Evolutionary conservation across 2,113 vertebrate species (phyloP).

Genomic region (Planiliza haematocheilus): DNA sequence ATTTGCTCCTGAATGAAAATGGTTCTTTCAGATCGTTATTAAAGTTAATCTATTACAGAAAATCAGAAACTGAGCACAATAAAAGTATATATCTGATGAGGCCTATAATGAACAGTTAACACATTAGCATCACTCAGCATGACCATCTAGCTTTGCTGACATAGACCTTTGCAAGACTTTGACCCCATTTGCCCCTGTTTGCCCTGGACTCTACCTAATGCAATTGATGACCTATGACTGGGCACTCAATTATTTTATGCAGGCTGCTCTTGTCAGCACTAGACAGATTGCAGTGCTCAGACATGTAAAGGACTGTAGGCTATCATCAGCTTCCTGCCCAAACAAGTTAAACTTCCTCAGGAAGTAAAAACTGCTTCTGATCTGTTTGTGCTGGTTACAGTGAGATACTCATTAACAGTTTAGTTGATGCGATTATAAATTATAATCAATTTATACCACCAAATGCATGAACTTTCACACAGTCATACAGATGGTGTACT

Average conservation of each 20-base stretch:
- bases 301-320: background rate
- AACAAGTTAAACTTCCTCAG: conserved; percentile 19
- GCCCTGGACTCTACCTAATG: too few relatives aligned
- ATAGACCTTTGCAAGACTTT: too few relatives aligned
- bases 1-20: background rate
- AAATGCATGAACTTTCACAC: too few relatives aligned
- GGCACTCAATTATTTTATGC: background rate
- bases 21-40: too few relatives aligned
- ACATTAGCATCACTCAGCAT: too few relatives aligned
- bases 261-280: conserved; percentile 3
- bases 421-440: background rate
- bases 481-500: too few relatives aligned
- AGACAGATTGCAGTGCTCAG: background rate
- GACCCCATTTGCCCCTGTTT: too few relatives aligned
- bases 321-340: conserved; percentile 4
- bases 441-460: background rate
- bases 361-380: background rate
- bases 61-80: too few relatives aligned
- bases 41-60: too few relatives aligned
- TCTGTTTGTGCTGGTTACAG: background rate
- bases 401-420: background rate
- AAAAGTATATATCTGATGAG: too few relatives aligned
- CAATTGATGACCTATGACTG: background rate
- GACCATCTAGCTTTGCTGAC: too few relatives aligned
- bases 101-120: background rate